Base-by-base conservation (phyloP, 2,888 invertebrate genomes). In the Mythimna ferrago region DNA sequence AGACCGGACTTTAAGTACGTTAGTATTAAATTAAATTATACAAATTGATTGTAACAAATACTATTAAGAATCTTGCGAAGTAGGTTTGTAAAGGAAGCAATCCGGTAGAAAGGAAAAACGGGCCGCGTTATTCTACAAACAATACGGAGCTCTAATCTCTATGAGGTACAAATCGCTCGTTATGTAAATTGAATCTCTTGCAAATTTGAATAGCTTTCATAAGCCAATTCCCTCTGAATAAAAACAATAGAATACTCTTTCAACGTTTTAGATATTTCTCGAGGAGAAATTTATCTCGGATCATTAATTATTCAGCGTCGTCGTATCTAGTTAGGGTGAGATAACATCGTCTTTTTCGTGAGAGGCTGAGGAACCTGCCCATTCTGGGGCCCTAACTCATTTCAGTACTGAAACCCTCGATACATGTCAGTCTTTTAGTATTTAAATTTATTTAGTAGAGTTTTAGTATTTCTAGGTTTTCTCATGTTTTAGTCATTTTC, bases 141-240 rank as follows among this genome's bases (percentile, higher is more conserved):
- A 93, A 89, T 86, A 89, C 89, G 89, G 89, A 89, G 92, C 91
- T 91, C 92, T 92, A 93, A 93, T 93, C 92, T 93, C 92, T 90
- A 91, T 92, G 90, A 93, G 92, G 93, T 94, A 95, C 94, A 94
- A 94, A 96, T 95, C 93, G 94, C 93, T 93, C 94, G 94, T 95
- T 94, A 96, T 95, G 95, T 92, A 95, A 95, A 96, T 96, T 93
- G 93, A 94, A 95, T 94, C 94, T 94, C 92, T 93, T 93, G 93
- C 91, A 94, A 94, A 95, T 95, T 95, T 94, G 92, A 95, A 95
- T 93, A 92, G 92, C 93, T 93, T 95, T 94, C 93, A 95, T 94
- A 94, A 95, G 94, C 92, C 93, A 94, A 94, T 95, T 94, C 91
- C 78, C 92, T 89, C 89, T 91, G 93, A 93, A 94, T 93, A 94